Evolutionary conservation across 2,888 invertebrate genomes (phyloP), one percentile per base, ranked within the genome.

Genomic region (Clanis bilineata): DNA sequence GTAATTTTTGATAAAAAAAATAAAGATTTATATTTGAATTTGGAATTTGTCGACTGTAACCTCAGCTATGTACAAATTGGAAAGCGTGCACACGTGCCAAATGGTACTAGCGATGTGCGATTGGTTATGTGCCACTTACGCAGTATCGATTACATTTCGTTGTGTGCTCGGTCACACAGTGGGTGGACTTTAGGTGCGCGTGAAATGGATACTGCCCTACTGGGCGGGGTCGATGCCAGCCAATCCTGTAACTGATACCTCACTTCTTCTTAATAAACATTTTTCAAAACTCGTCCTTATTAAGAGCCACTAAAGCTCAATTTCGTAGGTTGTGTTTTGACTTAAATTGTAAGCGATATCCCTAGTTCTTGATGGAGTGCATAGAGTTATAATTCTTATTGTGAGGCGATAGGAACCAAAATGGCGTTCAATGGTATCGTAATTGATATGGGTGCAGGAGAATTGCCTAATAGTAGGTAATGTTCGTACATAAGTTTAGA

Each of bases 201-300:
- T 88, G 88, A 80, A 80, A 87, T 83, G 82, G 83, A 88, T 88
- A 86, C 83, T 79, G 78, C 83, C 85, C 86, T 83, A 79, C 77
- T 82, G 88, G 91, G 90, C 90, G 90, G 86, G 80, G 87, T 83
- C 80, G 77, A 73, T 74, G 71, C 67, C 82, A 83, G 86, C 92
- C 92, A 92, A 92, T 92, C 92, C 83, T 89, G 91, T 91, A 92
- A 91, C 82, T 84, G 90, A 92, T 88, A 92, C 90, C 85, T 77
- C 82, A 82, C 84, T 88, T 89, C 89, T 89, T 88, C 82, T 82
- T 69, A 66, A 76, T 65, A 59, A 60, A 61, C 15, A 39, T 28
- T 74, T 77, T 64, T 25, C 45, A 1, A 82, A 73, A 56, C 6
- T 62, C 47, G 71, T 74, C 64, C 61, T 80, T 78, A 4, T 0